Evolutionary conservation across 2,888 invertebrate genomes (phyloP).

Genomic region (Chydorus sphaericus): DNA sequence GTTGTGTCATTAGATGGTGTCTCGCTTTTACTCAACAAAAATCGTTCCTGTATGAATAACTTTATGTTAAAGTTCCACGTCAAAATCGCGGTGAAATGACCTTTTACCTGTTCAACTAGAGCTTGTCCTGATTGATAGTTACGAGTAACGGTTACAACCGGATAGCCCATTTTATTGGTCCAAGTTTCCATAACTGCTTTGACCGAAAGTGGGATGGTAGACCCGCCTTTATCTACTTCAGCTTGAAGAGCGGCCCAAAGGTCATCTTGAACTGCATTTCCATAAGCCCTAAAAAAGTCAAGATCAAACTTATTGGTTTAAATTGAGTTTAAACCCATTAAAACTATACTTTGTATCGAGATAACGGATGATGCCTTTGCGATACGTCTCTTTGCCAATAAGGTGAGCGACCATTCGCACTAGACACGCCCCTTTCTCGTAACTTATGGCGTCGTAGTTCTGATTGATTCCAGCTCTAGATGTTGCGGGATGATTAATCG

Average conservation of each 20-base stretch:
- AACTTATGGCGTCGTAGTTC: slow-evolving; percentile 28
- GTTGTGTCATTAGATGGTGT: slow-evolving; percentile 21
- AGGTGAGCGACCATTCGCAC: slow-evolving; percentile 33
- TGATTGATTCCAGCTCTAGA: slow-evolving; percentile 23
- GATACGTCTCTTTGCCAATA: slow-evolving; percentile 38
- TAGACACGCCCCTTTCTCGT: slow-evolving; percentile 24
- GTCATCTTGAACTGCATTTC: slow-evolving; percentile 67
- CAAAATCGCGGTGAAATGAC: no score
- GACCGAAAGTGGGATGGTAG: slow-evolving; percentile 31
- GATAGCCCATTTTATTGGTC: slow-evolving; percentile 31
- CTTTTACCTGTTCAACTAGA: background rate
- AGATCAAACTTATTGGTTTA: no score
- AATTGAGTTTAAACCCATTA: no score
- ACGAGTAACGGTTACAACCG: slow-evolving; percentile 22
- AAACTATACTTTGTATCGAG: no score
- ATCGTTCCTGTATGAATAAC: slow-evolving; percentile 19
- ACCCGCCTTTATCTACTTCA: slow-evolving; percentile 44
- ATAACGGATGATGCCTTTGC: slow-evolving; percentile 50
- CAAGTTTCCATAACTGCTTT: slow-evolving; percentile 41
- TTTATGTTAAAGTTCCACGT: no score
- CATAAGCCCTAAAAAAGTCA: no score
- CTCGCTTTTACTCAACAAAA: slow-evolving; percentile 18
- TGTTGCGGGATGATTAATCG: slow-evolving; percentile 23
- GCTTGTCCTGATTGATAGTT: slow-evolving; percentile 17
- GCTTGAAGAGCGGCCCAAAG: slow-evolving; percentile 66